Evolutionary conservation across 2,888 invertebrate species (phyloP).

Genomic region (Allolobophora icterica): DNA sequence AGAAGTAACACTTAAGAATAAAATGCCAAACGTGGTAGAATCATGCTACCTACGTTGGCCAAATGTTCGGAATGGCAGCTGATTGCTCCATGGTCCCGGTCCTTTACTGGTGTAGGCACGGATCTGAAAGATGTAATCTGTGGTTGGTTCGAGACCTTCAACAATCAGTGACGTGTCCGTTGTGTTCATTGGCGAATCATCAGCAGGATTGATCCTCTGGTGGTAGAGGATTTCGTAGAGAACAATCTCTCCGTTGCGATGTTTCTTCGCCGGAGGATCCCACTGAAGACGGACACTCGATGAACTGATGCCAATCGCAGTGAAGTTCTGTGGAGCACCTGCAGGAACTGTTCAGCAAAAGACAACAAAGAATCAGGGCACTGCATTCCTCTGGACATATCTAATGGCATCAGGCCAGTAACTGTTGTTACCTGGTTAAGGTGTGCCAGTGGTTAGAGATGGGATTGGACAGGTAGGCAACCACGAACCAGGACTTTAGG

Average conservation of each 20-base stretch:
- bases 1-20: too few species aligned
- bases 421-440: neutral
- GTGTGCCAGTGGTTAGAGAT: neutral
- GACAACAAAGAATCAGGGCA: neutral
- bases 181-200: conserved; percentile 59
- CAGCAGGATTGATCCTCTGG: conserved; percentile 69
- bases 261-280: conserved; percentile 77
- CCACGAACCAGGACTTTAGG: neutral
- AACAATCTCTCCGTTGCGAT: conserved; percentile 90
- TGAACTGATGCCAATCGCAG: conserved; percentile 87
- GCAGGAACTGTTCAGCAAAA: conserved; percentile 59
- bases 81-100: conserved; percentile 88
- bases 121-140: conserved; percentile 90
- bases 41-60: conserved; percentile 41
- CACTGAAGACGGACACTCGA: conserved; percentile 65
- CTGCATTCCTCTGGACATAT: neutral
- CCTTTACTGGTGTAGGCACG: conserved; percentile 89
- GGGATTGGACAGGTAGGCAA: neutral
- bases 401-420: neutral
- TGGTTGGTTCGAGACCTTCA: conserved; percentile 81
- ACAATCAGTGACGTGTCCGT: conserved; percentile 58
- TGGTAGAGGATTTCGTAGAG: conserved; percentile 88
- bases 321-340: conserved; percentile 66
- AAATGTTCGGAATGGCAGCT: conserved; percentile 69
- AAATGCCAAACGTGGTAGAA: too few species aligned